Base-by-base conservation (phyloP, 2,113 vertebrate species). In the Pygoscelis adeliae region DNA sequence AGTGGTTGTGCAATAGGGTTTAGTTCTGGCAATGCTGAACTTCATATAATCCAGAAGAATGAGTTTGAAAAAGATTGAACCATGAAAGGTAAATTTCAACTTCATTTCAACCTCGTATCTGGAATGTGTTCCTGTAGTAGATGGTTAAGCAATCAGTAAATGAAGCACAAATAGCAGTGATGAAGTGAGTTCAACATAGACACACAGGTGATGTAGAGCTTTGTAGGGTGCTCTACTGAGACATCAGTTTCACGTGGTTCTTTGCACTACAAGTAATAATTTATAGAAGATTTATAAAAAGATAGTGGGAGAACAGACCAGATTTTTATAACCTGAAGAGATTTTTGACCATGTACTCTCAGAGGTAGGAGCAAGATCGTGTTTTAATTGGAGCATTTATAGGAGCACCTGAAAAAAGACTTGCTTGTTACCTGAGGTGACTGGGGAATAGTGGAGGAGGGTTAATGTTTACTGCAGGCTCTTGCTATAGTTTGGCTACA, bases 211-310 rank as follows among this genome's bases (percentile, higher is more conserved):
- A 69, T 66, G 15, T 4, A 42, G 18, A 30, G 47, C 50, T 91
- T 71, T 38, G 20, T 47, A 29, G 63, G 6, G 46, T 23, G 4
- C 47, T 73, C 23, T 63, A 4, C 11, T 30, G 42, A 61, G 50
- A 36, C 3, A 0, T 29, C 16, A 36, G 13, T 63, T 90, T 42
- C 13, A 9, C 0, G 0, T 0, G 3, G 27, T 83, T 89, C 55
- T 69, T 77, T 44, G 40, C 58, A 34, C 11, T 56, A 5, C 36
- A 18, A 59, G 42, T 59, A 44, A 34, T 56, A 40, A 65, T 79
- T 79, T 47, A 12, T 25, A 59, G 22, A 36, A 74, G 10, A 56
- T 25, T 65, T 88, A 12, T 27, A 36, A 79, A 91, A 91, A 85
- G 44, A 15, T 74, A 40, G 11, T 46, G 25, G 52, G 30, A 87